Base-by-base conservation (phyloP, 2,113 vertebrate genomes). In the Orcinus orca region DNA sequence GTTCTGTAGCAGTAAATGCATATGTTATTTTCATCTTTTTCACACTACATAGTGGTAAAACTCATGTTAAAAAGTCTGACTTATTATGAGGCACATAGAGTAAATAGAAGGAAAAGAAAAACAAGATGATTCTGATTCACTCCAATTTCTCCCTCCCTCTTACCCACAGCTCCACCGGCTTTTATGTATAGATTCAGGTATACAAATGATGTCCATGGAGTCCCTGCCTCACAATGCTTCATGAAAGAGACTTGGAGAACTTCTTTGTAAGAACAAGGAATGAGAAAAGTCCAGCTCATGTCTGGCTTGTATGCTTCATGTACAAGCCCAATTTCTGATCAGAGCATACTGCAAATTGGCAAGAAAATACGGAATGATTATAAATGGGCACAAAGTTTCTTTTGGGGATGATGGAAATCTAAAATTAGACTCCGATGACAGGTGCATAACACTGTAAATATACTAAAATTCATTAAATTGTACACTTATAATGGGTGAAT, bases 31-130 rank as follows among this genome's bases (percentile, higher is more conserved):
- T 96, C 26, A 70, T 63, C 73, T 90, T 90, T 79, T 60, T n/a
- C 47, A 14, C 25, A 80, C 9, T 79, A 50, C 87, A 87, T 92
- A 68, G 47, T 38, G 91, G 36, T 47, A 95, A 71, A n/a, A 80
- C 58, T 73, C 83, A 73, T 88, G 20, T 73, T 90, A 74, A 81
- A 97, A 96, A 85, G 55, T 12, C 20, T 96, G 53, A 21, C 92
- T 97, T 93, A 93, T 96, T 97, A 92, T 38, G 88, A 95, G 80
- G 62, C 17, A 95, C 76, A 88, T 26, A 68, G n/a, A 88, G 70
- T 86, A 90, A 85, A 50, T 65, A 90, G 89, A 96, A 93, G 84
- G 76, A 93, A 96, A 97, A 97, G 70, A 87, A 97, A 95, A 96
- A 86, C 33, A 90, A 86, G 13, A 23, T 23, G 2, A 79, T 68